phyloP scores from a whole-genome alignment of 2,888 invertebrate genomes.

The Hermaeophaga mercurialis region DNA sequence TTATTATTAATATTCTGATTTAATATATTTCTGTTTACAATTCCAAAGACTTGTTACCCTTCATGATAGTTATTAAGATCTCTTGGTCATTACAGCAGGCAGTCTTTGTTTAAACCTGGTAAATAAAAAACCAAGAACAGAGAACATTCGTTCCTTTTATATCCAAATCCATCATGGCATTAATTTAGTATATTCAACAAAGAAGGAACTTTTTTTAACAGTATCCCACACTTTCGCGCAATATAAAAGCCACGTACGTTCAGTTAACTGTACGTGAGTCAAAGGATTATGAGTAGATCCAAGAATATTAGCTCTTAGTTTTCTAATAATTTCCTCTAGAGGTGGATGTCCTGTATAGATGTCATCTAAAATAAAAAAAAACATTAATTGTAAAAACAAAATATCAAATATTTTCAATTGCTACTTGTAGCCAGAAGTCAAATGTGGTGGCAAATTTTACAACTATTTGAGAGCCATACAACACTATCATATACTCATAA shows the following conservation, averaged over 20 bases:
- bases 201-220: slow-evolving; percentile 81
- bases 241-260: slow-evolving; percentile 84
- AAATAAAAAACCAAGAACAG: no score
- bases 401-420: neutral
- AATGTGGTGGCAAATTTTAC: no score
- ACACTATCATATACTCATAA: no score
- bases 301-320: slow-evolving; percentile 71
- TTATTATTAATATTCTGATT: no score
- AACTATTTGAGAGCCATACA: no score
- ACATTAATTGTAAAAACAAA: neutral
- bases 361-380: slow-evolving; percentile 56
- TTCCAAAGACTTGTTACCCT: no score
- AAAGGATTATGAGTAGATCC: slow-evolving; percentile 72
- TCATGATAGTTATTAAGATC: no score
- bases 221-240: slow-evolving; percentile 84
- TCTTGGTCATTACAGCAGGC: no score
- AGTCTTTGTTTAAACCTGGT: no score
- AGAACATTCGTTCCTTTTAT: no score
- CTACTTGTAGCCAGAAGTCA: no score
- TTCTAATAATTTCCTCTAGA: slow-evolving; percentile 68
- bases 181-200: slow-evolving; percentile 82
- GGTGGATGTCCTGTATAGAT: slow-evolving; percentile 67
- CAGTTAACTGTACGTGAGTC: slow-evolving; percentile 75
- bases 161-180: slow-evolving; percentile 65
- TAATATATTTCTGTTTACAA: no score